phyloP scores from a whole-genome alignment of 92 coral and sea anemone genomes.

The Palythoa grandiflora region DNA sequence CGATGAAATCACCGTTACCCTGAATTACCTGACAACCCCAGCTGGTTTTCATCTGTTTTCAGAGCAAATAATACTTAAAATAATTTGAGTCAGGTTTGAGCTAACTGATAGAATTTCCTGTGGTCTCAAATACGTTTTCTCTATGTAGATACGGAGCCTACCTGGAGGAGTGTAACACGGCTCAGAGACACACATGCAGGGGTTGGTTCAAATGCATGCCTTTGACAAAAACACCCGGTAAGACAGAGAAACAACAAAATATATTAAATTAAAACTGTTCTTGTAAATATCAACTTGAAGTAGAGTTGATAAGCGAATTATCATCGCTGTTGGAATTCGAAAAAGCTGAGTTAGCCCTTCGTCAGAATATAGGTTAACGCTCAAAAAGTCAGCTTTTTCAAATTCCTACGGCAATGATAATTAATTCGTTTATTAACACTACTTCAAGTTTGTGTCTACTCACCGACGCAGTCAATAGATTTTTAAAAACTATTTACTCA shows the following conservation, averaged over 20 bases:
- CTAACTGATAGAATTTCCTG: not conserved
- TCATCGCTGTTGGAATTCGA: too few relatives aligned
- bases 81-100: not conserved
- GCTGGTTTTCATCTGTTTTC: too few relatives aligned
- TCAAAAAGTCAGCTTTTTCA: too few relatives aligned
- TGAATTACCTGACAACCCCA: too few relatives aligned
- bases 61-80: too few relatives aligned
- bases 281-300: too few relatives aligned
- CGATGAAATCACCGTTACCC: too few relatives aligned
- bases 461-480: not conserved
- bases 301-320: too few relatives aligned
- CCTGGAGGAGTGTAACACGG: not conserved
- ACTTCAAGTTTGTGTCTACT: not conserved
- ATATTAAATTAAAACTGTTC: not conserved
- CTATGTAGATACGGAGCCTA: slow-evolving; percentile 17
- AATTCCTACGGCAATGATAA: too few relatives aligned
- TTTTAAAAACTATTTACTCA: not conserved
- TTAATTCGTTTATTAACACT: too few relatives aligned
- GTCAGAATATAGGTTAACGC: too few relatives aligned
- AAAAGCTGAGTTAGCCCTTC: too few relatives aligned
- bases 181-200: not conserved
- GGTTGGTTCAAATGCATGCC: slow-evolving; percentile 40
- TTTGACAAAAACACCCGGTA: slow-evolving; percentile 33
- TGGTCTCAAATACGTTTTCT: not conserved
- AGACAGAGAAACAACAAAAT: not conserved